Evolutionary conservation across 1,140 invertebrate genomes (phyloP), one percentile per base, ranked within the genome.

Genomic region (Amyelois transitella): DNA sequence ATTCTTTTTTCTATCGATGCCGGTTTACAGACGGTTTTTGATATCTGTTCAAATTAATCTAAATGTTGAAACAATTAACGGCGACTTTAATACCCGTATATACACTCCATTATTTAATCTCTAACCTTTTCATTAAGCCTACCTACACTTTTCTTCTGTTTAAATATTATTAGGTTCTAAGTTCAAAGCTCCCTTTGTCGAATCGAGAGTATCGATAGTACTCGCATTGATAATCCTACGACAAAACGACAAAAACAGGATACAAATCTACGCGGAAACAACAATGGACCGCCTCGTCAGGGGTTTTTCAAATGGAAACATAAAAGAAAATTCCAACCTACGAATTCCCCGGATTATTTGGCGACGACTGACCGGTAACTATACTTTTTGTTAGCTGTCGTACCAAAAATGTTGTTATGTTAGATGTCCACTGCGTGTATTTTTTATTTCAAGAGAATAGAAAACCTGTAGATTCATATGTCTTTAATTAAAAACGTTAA

Each of bases 241-340:
- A 45, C 47, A 56, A 61, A 56, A 64, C 55, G 55, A 54, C 60
- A 58, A 62, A 61, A 64, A 64, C 47, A 59, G 51, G 28, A 60
- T 55, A 60, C 57, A 58, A 61, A 62, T 62, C 51, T 57, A 58
- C 53, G 51, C 51, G 55, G 53, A 38, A 58, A 57, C 61, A 63
- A 69, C 60, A 66, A 65, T 66, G 56, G 60, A 62, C 53, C 52
- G 56, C 52, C 53, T 57, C 56, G 62, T 60, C 57, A 63, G 62
- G 61, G 58, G 57, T 61, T 63, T 55, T 65, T 64, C 61, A 60
- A 58, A 69, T 67, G 66, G 59, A 65, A 70, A 70, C 63, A 73
- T 65, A 66, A 73, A 66, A 67, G 70, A 53, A 63, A 66, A 69
- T 57, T 58, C 60, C 60, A 45, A 59, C 58, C 47, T 56, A 56